Evolutionary conservation across 2,888 invertebrate genomes (phyloP), one percentile per base, ranked within the genome.

Genomic region (Parapristionchus giblindavisi): DNA sequence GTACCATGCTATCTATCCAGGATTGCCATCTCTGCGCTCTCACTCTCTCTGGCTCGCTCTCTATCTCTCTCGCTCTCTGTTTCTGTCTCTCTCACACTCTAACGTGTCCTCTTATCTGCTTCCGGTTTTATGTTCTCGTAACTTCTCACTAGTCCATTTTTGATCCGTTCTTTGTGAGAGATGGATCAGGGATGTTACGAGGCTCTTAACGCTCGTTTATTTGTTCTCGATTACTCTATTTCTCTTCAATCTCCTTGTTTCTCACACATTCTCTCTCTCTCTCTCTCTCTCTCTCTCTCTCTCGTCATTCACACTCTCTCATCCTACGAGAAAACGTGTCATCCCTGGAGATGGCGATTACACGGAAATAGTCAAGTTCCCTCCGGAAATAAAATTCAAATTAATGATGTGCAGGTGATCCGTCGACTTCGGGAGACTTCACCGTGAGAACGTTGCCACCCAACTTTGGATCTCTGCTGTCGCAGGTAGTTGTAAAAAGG

Each of bases 371-470:
- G n/a, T n/a, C n/a, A n/a, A n/a, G n/a, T n/a, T n/a, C n/a, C n/a
- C n/a, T n/a, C n/a, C n/a, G n/a, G n/a, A n/a, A n/a, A n/a, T n/a
- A n/a, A n/a, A n/a, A n/a, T n/a, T n/a, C n/a, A n/a, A n/a, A n/a
- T n/a, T n/a, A n/a, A n/a, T n/a, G n/a, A n/a, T n/a, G n/a, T n/a
- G n/a, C n/a, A n/a, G n/a, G n/a, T n/a, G n/a, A n/a, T n/a, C n/a
- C n/a, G n/a, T n/a, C n/a, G n/a, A n/a, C n/a, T n/a, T 11, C 6
- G 8, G 63, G 34, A 24, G 6, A 29, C 11, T 8, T 73, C n/a
- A 73, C 73, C 8, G 51, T 73, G n/a, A 29, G 61, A 36, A 73
- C 73, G 2, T 51, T 73, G 6, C 73, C 73, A 48, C 73, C 73
- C 8, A 51, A 73, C 17, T 73, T 73, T 51, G 73, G 51, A 1